Percentiles rank a stretch among this genome's conserved stretches.
These are phyloP conservation scores for Leucosticte australis DNA, from an alignment of 2,113 vertebrate species.

Conservation along the genomic window DNA sequence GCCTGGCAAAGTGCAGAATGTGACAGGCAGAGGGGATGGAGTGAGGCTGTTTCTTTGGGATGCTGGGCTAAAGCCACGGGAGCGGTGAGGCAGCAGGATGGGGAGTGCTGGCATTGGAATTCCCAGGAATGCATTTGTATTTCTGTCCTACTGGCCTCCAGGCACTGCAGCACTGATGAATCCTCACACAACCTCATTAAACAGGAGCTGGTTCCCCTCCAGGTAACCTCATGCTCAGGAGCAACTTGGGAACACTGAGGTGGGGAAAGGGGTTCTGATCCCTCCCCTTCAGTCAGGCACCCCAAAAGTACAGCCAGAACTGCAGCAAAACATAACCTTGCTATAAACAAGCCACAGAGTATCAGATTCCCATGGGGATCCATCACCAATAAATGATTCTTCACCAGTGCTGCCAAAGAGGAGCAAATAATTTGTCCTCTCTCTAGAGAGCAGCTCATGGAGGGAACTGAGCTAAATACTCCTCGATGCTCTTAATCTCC, in stretches of 20 bases:
- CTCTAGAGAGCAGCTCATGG: neutral
- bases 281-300: neutral
- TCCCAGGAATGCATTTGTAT: neutral
- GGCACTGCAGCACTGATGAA: neutral
- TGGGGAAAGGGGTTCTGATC: neutral
- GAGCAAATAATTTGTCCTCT: neutral
- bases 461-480: neutral
- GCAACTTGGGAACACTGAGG: neutral
- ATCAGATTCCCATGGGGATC: neutral
- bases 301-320: neutral
- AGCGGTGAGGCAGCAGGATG: fast-evolving
- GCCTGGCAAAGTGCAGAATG: neutral
- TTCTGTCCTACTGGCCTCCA: neutral
- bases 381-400: neutral
- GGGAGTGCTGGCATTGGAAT: neutral
- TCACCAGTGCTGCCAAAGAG: neutral
- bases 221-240: fast-evolving
- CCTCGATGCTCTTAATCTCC: neutral
- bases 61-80: fast-evolving
- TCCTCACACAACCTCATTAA: neutral
- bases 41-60: neutral
- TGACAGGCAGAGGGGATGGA: neutral
- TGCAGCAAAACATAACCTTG: neutral
- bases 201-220: neutral
- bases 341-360: neutral